Evolutionary conservation across 2,113 vertebrate genomes (phyloP).

Genomic region (Octodon degus): DNA sequence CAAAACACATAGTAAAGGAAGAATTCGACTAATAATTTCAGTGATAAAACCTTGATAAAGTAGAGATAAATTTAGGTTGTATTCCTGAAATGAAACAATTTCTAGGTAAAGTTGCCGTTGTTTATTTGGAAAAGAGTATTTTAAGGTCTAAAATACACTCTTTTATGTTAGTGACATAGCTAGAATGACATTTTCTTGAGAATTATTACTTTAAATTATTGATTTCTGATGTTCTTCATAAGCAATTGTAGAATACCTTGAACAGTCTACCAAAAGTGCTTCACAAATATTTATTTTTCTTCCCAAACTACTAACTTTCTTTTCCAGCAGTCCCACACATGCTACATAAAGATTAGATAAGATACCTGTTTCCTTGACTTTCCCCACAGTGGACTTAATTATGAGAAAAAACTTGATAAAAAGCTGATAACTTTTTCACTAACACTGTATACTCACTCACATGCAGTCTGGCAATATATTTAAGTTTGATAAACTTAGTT

Average conservation of each 20-base stretch:
- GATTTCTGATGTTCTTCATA: neutral
- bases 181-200: neutral
- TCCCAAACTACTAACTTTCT: neutral
- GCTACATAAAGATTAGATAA: neutral
- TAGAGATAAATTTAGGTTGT: neutral
- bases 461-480: neutral
- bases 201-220: neutral
- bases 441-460: neutral
- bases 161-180: neutral
- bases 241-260: neutral
- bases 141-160: neutral
- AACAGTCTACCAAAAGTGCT: neutral
- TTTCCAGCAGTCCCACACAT: neutral
- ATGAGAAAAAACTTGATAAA: rapidly evolving
- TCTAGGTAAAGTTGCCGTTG: neutral
- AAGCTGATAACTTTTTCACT: neutral
- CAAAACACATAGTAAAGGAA: neutral
- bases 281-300: neutral
- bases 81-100: neutral
- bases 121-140: neutral
- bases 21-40: neutral
- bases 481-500: neutral
- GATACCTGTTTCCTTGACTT: neutral
- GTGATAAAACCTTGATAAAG: neutral
- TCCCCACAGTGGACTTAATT: neutral